Evolutionary conservation across 2,888 invertebrate species (phyloP), one percentile per base, ranked within the genome.

Genomic region (Melinaea marsaeus): DNA sequence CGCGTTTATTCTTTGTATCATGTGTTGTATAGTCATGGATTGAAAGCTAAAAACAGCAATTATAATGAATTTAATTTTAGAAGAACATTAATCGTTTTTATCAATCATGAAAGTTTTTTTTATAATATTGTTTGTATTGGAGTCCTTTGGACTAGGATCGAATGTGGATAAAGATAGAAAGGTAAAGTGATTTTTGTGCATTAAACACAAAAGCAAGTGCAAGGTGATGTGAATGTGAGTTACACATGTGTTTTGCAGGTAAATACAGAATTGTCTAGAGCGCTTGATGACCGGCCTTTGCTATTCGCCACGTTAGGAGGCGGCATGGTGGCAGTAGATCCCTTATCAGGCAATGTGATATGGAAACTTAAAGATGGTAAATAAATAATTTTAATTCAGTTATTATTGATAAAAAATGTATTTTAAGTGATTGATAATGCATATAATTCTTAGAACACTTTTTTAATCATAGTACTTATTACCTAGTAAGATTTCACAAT

Each of bases 261-360:
- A 72, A 92, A 85, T 75, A 94, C 94, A 4, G 95, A 94, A 75
- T 79, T 95, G 74, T 94, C 94, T 55, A 91, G 93, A 67, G 94
- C 94, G 74, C 77, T 86, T 56, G 94, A 95, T 79, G 95, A 95
- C 77, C 92, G 95, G 70, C 91, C 96, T 55, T 86, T 99, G 73
- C 92, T 99, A 68, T 95, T 98, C 79, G 97, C 98, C 55, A 99
- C 99, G 57, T 92, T 99, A 73, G 97, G 98, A 80, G 99, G 99
- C 71, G 95, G 95, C 69, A 94, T 99, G 79, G 94, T 96, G 71
- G 98, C 97, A n/a, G 93, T 99, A 57, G 96, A 97, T 78, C 95
- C 95, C 72, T 89, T 93, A 71, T 94, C 96, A 61, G 99, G 99
- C 65, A 93, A 94, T 76, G 93, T 96, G 74, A 93, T 95, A 75